Conservation (phyloP, 2,888 invertebrate genomes). For the Allolobophora icterica region DNA sequence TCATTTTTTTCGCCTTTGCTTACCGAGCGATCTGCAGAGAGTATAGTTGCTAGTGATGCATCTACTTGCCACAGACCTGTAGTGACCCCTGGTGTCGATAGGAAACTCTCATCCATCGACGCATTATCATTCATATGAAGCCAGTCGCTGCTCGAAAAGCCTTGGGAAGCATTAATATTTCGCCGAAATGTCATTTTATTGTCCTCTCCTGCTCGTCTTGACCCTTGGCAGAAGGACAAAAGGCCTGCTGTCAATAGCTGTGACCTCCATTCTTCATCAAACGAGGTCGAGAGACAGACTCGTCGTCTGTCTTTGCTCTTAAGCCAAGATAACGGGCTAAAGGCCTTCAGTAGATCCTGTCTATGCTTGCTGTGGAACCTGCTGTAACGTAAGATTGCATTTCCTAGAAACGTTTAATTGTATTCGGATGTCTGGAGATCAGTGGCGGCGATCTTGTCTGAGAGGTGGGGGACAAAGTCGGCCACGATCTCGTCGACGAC, state of each 20-base stretch:
- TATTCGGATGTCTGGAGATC: too few species aligned
- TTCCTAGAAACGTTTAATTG: constrained; percentile 1
- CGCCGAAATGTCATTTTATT: neutral
- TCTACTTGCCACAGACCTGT: neutral
- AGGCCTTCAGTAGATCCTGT: neutral
- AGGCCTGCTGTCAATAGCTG: constrained; percentile 6
- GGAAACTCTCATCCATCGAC: neutral
- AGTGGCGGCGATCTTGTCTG: too few species aligned
- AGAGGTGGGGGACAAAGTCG: too few species aligned
- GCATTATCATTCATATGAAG: constrained; percentile 17
- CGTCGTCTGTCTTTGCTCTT: neutral
- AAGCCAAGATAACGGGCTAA: neutral
- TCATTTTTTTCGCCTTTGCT: neutral
- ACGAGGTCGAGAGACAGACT: too few species aligned
- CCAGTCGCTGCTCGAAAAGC: neutral
- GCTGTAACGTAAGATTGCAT: neutral
- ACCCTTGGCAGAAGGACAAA: neutral
- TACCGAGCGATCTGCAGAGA: neutral
- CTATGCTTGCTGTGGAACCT: neutral
- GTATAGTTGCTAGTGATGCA: neutral
- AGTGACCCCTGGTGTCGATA: constrained; percentile 9
- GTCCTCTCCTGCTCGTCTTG: neutral
- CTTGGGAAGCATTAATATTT: constrained; percentile 11
- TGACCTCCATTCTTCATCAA: neutral
- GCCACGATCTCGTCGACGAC: too few species aligned